Evolutionary conservation across 2,797 vertebrate species (phyloP).

Genomic region (Ibycter americanus): DNA sequence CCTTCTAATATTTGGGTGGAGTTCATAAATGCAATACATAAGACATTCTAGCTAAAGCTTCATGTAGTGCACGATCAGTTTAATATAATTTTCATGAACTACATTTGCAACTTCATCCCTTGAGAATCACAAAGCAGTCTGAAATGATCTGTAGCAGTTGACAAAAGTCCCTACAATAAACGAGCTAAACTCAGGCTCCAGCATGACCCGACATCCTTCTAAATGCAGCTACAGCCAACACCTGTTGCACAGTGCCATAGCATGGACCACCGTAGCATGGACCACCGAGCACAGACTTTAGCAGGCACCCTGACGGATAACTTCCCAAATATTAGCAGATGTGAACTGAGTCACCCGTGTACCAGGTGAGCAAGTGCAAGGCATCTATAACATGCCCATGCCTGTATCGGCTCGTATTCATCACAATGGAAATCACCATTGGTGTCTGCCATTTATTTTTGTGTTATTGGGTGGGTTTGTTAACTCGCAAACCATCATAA

Average conservation of each 20-base stretch:
- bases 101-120: neutral
- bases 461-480: neutral
- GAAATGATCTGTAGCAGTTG: neutral
- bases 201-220: neutral
- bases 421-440: neutral
- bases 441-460: neutral
- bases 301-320: neutral
- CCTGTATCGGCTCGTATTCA: neutral
- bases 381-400: neutral
- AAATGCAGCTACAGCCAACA: neutral
- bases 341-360: neutral
- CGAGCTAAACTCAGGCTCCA: neutral
- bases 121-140: neutral
- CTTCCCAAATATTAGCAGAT: neutral
- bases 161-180: neutral
- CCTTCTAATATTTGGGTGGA: neutral
- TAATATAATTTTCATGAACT: constrained; percentile 28
- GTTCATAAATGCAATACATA: neutral
- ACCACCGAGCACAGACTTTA: accelerated
- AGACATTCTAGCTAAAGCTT: neutral
- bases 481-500: neutral
- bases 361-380: neutral
- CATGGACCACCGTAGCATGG: accelerated
- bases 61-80: neutral
- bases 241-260: neutral